Conservation (phyloP, 2,888 invertebrate species). For the Sisyra nigra region DNA sequence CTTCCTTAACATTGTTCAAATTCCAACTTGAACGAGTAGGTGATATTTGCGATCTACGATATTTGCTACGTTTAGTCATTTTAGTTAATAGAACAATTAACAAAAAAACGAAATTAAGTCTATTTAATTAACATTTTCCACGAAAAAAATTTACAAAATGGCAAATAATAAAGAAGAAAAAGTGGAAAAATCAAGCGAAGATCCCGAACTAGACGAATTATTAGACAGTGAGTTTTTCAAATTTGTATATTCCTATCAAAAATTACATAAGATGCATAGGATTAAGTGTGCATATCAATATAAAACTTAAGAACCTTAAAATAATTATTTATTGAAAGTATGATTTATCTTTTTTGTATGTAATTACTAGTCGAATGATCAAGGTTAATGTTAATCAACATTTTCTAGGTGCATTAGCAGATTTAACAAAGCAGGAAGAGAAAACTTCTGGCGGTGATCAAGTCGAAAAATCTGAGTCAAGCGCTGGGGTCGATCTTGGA, state of each 20-base stretch:
- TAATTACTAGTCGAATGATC: too few relatives aligned
- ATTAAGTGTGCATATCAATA: too few relatives aligned
- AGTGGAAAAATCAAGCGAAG: conserved; percentile 24
- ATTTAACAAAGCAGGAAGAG: conserved; percentile 30
- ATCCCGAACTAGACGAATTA: conserved; percentile 56
- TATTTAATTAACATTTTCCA: background rate
- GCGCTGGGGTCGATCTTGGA: conserved; percentile 10
- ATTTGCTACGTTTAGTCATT: background rate
- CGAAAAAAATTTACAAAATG: background rate
- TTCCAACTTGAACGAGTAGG: too few relatives aligned
- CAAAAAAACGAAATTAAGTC: background rate
- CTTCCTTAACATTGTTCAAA: too few relatives aligned
- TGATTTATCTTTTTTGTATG: too few relatives aligned
- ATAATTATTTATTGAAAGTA: conserved; percentile 12
- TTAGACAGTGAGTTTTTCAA: conserved; percentile 47
- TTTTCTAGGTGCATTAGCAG: conserved; percentile 43
- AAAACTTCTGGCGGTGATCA: conserved; percentile 12
- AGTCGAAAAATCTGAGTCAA: conserved; percentile 13
- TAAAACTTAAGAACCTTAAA: conserved; percentile 20
- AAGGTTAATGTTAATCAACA: too few relatives aligned
- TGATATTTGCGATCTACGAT: background rate
- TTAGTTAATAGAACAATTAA: background rate
- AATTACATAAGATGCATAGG: conserved; percentile 28
- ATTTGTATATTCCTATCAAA: conserved; percentile 42
- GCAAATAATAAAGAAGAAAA: conserved; percentile 6